phyloP scores from a whole-genome alignment of 2,888 invertebrate genomes.

The Agrotis clavis region DNA sequence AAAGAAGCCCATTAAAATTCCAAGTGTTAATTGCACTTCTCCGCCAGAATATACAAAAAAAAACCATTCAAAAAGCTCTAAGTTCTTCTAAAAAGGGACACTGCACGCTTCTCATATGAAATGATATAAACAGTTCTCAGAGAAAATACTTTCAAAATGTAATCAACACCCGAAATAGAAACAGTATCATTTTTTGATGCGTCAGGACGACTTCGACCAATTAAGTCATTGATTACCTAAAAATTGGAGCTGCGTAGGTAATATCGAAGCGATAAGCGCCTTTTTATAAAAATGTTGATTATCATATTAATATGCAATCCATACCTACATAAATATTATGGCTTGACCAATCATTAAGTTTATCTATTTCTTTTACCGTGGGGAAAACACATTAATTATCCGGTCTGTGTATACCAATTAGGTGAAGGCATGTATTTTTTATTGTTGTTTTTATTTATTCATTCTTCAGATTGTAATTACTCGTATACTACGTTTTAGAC shows the following conservation, averaged over 20 bases:
- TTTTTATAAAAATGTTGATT: constrained; percentile 9
- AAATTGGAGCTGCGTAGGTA: constrained; percentile 16
- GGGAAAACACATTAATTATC: constrained; percentile 8
- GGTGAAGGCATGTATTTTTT: not conserved
- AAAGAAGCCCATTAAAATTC: not conserved
- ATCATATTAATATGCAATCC: constrained; percentile 22
- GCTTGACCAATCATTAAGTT: constrained; percentile 29
- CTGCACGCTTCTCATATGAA: too few species aligned
- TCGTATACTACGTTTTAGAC: not conserved
- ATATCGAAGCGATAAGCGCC: constrained; percentile 26
- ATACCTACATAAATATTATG: constrained; percentile 18
- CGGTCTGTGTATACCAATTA: not conserved
- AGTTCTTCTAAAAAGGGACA: too few species aligned
- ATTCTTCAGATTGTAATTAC: not conserved
- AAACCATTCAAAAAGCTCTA: too few species aligned
- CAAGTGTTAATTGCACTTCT: constrained; percentile 1
- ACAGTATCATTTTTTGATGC: too few species aligned
- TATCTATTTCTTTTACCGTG: constrained; percentile 21
- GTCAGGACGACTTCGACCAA: too few species aligned
- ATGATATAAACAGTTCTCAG: too few species aligned
- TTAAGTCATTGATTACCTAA: not conserved
- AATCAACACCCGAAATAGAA: too few species aligned
- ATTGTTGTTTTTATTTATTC: not conserved
- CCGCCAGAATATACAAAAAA: too few species aligned
- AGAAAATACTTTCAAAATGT: too few species aligned